Evolutionary conservation across 2,797 vertebrate genomes (phyloP), one percentile per base, ranked within the genome.

Genomic region (Cirrhinus mrigala): DNA sequence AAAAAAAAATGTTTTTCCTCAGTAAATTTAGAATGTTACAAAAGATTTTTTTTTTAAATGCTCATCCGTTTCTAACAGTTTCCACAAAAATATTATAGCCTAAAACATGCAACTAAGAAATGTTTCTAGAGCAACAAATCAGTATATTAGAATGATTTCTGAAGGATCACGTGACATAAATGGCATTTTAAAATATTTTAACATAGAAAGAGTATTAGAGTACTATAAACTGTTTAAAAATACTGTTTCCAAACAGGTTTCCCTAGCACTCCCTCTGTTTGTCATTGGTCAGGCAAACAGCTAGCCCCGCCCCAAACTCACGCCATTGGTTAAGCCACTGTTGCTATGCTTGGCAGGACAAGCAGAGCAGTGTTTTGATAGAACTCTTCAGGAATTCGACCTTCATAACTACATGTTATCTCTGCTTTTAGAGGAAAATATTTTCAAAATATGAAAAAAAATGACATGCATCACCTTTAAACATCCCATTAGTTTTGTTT

Each of bases 401-500:
- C 18, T 37, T 75, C 50, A 54, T 75, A 12, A 37, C 18, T 37
- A 24, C n/a, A 16, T 37, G 27, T 56, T 75, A 8, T 56, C 29
- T 40, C 20, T 37, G 58, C 18, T 50, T 66, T n/a, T 52, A 69
- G 16, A 81, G 24, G 14, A 77, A 60, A 44, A 44, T 24, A 11
- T 11, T 18, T 24, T 6, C 14, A 60, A 44, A 40, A 10, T 60
- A 9, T 24, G 15, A 44, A 6, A 75, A 54, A 20, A 37, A 33
- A 76, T 54, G 74, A 56, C 29, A 76, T 6, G 15, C 54, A 44
- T 44, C 33, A 44, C 48, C 3, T 37, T 64, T 62, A 64, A 33
- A 75, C 70, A 50, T 74, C 24, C 56, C 12, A 18, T 75, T 64
- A 64, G 9, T 64, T 27, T 40, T 46, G 58, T 83, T 76, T 54